Conservation (phyloP, 2,888 invertebrate genomes). For the Drosophila mercatorum region DNA sequence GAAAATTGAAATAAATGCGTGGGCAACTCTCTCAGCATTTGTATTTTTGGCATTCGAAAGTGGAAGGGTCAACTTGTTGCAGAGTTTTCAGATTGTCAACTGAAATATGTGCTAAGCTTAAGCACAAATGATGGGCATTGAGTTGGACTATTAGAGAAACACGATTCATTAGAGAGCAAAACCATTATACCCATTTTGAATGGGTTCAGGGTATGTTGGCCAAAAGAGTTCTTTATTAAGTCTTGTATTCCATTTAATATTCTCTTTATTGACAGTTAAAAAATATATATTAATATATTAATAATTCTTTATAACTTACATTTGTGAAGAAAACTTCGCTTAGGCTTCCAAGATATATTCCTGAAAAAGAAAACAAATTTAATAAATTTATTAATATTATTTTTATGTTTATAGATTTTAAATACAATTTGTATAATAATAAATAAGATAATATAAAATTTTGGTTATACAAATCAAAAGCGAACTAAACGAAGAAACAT, state of each 20-base stretch:
- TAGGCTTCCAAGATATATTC: no score
- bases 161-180: background rate
- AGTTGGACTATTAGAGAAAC: background rate
- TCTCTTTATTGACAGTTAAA: background rate
- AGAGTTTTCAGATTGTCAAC: conserved; percentile 18
- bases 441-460: no score
- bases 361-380: no score
- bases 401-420: no score
- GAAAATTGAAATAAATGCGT: conserved; percentile 59
- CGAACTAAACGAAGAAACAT: background rate
- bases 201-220: background rate
- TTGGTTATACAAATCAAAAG: no score
- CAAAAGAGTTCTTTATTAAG: background rate
- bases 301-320: background rate
- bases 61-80: conserved; percentile 28
- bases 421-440: no score
- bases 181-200: background rate
- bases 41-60: background rate
- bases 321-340: no score
- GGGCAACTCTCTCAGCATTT: conserved; percentile 7
- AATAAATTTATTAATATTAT: no score
- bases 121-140: conserved; percentile 2
- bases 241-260: background rate
- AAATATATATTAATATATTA: background rate
- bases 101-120: conserved; percentile 20